Conservation (phyloP, 92 coral and sea anemone genomes). For the Blastomussa wellsi region DNA sequence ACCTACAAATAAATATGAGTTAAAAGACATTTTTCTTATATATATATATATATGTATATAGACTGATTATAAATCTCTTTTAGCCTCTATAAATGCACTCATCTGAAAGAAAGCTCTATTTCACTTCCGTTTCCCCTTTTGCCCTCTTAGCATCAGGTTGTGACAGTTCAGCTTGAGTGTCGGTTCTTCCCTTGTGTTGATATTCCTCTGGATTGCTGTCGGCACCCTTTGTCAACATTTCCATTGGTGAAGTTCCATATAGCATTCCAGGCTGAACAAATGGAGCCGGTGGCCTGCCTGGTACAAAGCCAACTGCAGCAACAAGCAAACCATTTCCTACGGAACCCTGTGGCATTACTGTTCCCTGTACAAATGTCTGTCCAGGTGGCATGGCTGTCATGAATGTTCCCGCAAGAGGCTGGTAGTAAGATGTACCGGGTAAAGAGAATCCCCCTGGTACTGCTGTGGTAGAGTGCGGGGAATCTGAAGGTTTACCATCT, state of each 20-base stretch:
- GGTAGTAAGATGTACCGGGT: conserved; percentile 67
- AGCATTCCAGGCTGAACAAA: conserved; percentile 78
- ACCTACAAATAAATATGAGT: conserved; percentile 36
- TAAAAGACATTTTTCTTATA: conserved; percentile 6
- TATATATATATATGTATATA: conserved; percentile 1
- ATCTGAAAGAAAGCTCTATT: conserved; percentile 7
- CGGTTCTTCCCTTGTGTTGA: conserved; percentile 48
- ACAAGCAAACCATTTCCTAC: conserved; percentile 84
- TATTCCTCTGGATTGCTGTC: conserved; percentile 24
- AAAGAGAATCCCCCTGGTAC: conserved; percentile 49
- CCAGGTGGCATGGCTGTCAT: conserved; percentile 65
- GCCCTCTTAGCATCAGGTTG: conserved; percentile 74
- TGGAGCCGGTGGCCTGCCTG: conserved; percentile 64
- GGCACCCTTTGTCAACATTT: conserved; percentile 50
- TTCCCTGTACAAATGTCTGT: conserved; percentile 71
- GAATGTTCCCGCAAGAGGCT: conserved; percentile 69
- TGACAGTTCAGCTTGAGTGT: conserved; percentile 53
- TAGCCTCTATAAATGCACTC: conserved; percentile 10
- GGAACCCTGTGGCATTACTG: conserved; percentile 66
- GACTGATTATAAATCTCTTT: conserved; percentile 24
- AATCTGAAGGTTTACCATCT: conserved; percentile 30
- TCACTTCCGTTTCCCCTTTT: conserved; percentile 57
- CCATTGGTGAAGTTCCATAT: conserved; percentile 57
- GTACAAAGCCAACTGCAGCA: conserved; percentile 76
- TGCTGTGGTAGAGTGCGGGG: conserved; percentile 21